Evolutionary conservation across 2,797 vertebrate genomes (phyloP), one percentile per base, ranked within the genome.

Genomic region (Acrossocheilus fasciatus): DNA sequence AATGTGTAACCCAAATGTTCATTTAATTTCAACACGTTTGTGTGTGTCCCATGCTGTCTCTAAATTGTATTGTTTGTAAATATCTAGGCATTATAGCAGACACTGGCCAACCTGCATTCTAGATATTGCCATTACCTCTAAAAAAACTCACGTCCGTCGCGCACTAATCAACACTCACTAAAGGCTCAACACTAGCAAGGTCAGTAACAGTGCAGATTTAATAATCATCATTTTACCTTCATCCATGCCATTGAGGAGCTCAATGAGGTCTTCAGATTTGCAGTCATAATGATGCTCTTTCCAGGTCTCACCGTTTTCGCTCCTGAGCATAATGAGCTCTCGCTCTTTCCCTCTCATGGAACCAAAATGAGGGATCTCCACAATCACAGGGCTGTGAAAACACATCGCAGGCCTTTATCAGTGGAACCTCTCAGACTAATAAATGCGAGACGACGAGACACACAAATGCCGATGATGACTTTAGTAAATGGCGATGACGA

Each of bases 331-430:
- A 39, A 99, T 99, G 91, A 99, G 93, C 89, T 99, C 98, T 87
- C 98, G 95, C 91, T 99, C 98, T 52, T 98, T 97, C 82, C 97
- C 98, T 78, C 98, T 92, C 97, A 99, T 97, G 26, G 98, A 99
- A 90, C 97, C 98, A 93, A 99, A 99, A 83, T 99, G 98, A 0
- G 98, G 98, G 90, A 99, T 99, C 95, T 99, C 98, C 95, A 99
- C 98, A 90, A 99, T 98, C 89, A 99, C 98, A 41, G 98, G 98
- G 92, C 98, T 99, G 93, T 90, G 89, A 85, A 91, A 50, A 93
- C 81, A 93, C n/a, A 80, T 82, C 2, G 89, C 36, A 89, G 9
- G 87, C 79, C 36, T 87, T 47, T 79, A 88, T 90, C 36, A 86
- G 34, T 39, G 69, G 57, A 85, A 30, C 47, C 34, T 64, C 39